A percentile compares a stretch with the other conserved stretches of the same genome.
phyloP scores from a whole-genome alignment of 2,113 vertebrate species.

The Odocoileus hemionus region DNA sequence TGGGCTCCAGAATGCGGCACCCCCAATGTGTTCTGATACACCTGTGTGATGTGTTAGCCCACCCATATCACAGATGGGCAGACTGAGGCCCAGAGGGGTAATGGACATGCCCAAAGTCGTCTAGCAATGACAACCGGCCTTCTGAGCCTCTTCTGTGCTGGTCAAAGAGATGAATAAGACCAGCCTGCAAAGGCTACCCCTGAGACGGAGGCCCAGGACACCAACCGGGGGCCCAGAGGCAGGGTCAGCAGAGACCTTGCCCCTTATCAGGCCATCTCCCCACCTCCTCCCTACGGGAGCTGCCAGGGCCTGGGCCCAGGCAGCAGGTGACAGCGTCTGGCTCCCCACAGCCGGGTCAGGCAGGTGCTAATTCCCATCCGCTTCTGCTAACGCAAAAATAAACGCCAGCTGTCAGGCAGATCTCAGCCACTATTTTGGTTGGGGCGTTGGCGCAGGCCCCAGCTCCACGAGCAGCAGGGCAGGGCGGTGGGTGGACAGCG shows the following conservation, averaged over 20 bases:
- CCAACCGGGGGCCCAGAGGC: neutral
- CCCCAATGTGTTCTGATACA: neutral
- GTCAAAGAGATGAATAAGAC: neutral
- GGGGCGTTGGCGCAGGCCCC: neutral
- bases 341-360: slow-evolving; percentile 14
- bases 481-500: neutral
- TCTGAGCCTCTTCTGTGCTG: neutral
- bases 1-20: neutral
- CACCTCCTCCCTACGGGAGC: neutral
- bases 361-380: slow-evolving; percentile 68
- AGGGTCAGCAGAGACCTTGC: slow-evolving; percentile 25
- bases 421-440: slow-evolving; percentile 56
- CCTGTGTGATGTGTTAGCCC: neutral
- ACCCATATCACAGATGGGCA: neutral
- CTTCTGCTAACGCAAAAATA: slow-evolving; percentile 68
- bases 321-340: slow-evolving; percentile 69
- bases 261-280: neutral
- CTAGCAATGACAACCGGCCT: neutral
- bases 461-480: neutral
- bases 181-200: neutral
- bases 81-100: neutral
- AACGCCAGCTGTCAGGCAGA: slow-evolving; percentile 55
- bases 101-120: neutral
- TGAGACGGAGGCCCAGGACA: neutral
- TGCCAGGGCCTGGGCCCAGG: neutral